Evolutionary conservation across 2,888 invertebrate genomes (phyloP), one percentile per base, ranked within the genome.

Genomic region (Stenodera caucasica): DNA sequence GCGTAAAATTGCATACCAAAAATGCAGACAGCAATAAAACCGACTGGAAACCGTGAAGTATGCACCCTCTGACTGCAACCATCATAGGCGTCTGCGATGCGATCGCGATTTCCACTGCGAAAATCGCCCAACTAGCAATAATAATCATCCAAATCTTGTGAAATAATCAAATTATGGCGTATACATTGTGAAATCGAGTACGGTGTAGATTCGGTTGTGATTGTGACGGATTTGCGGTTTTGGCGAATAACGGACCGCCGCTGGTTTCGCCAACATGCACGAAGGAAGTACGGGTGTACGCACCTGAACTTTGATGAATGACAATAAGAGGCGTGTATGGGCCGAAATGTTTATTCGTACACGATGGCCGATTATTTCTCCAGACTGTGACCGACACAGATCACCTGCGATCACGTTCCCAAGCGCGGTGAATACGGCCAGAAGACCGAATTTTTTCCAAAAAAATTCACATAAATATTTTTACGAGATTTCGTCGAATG

Each of bases 1-100:
- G 78, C 78, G 78, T 78, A 76, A 78, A 79, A 78, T 77, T 78
- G 76, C 75, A 72, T 68, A 69, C 72, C 70, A 72, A 77, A 75
- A 76, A 76, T 61, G 63, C 68, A 70, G 73, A 75, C 75, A 75
- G 74, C 75, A 76, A 76, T 76, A 70, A 70, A 67, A 57, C 72
- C 73, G 52, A 74, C 71, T 70, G 69, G 66, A 73, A 73, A 77
- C 76, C 76, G 74, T 75, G 74, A 75, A 75, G 70, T 73, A 70
- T 71, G 72, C 72, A 72, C 75, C 72, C 72, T 69, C 68, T 45
- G 18, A 5, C 18, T 21, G 1, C 9, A 45, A 21, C 7, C 45
- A 45, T 7, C 37, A 45, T 21, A 21, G 21, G 9, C 45, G 45
- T 45, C 2, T 15, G 15, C n/a, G n/a, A n/a, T n/a, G n/a, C n/a